Percentiles rank a stretch among this genome's conserved stretches.
phyloP scores from a whole-genome alignment of 2,113 vertebrate species.

The Zosterops hypoxanthus region DNA sequence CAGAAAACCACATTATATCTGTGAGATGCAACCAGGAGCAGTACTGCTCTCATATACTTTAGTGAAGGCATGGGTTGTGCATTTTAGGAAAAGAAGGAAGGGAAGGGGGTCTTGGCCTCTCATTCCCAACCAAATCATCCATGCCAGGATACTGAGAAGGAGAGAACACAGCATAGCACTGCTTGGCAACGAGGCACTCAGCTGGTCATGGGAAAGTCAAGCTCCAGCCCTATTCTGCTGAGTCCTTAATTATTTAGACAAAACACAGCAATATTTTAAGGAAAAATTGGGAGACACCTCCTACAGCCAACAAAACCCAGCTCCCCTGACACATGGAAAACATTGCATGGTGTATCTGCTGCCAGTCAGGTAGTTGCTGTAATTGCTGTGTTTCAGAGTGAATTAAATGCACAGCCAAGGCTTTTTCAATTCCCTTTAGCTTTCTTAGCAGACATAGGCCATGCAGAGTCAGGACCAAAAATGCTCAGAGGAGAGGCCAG shows the following conservation, averaged over 20 bases:
- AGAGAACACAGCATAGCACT: neutral
- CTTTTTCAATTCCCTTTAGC: neutral
- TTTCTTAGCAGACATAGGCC: neutral
- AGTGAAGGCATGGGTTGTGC: rapidly evolving
- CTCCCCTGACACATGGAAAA: neutral
- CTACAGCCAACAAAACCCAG: neutral
- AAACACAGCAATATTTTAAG: neutral
- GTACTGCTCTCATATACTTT: neutral
- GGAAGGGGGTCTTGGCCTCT: neutral
- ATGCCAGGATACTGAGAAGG: neutral
- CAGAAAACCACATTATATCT: neutral
- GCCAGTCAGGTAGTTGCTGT: neutral
- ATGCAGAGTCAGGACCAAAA: neutral
- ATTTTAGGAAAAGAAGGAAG: neutral
- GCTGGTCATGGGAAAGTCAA: neutral
- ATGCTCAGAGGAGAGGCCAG: neutral
- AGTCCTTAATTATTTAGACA: neutral
- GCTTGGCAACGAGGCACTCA: neutral
- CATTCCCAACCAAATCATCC: neutral
- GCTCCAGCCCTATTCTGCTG: neutral
- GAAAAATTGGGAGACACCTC: neutral
- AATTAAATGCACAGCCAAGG: neutral
- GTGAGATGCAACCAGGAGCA: neutral
- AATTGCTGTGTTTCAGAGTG: neutral
- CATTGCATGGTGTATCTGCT: neutral